Evolutionary conservation across 2,888 invertebrate species (phyloP), one percentile per base, ranked within the genome.

Genomic region (Nemotelus nigrinus): DNA sequence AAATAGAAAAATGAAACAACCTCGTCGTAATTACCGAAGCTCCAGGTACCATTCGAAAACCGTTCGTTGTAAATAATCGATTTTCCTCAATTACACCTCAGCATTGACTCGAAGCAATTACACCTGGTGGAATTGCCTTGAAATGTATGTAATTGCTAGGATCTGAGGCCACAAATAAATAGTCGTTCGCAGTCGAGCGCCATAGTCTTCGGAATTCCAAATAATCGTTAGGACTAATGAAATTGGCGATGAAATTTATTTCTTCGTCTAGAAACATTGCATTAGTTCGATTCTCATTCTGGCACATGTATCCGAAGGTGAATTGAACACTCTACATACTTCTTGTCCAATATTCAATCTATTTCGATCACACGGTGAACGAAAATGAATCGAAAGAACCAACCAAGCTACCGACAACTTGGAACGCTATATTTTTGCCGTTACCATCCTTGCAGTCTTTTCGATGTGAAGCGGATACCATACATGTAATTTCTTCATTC

Each of bases 211-310:
- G 43, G 25, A 70, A 70, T 79, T 75, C 77, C 71, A 75, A 79
- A 79, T 79, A 79, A 79, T 79, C 75, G 79, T 77, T 79, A 75
- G 77, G 77, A 77, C 79, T 79, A 79, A 79, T 79, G 79, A 79
- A 79, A 79, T 79, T 79, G 79, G 70, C 70, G 60, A 74, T 74
- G 65, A 74, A 79, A 79, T 75, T 79, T 77, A 79, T 77, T 79
- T 76, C 57, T 44, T 57, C 47, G 57, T 74, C 60, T 60, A 60
- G 74, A 63, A 45, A 74, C 60, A 74, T 74, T 60, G 74, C 74
- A 74, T 74, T 74, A 74, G 74, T 74, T 74, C 60, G 50, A 74
- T 63, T 74, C 48, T 8, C 50, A 25, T 57, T 47, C 47, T 60
- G 39, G 39, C 47, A 6, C n/a, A 8, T 44, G 58, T 58, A 57